Evolutionary conservation across 2,888 invertebrate genomes (phyloP).

Genomic region (Margaritifera margaritifera): DNA sequence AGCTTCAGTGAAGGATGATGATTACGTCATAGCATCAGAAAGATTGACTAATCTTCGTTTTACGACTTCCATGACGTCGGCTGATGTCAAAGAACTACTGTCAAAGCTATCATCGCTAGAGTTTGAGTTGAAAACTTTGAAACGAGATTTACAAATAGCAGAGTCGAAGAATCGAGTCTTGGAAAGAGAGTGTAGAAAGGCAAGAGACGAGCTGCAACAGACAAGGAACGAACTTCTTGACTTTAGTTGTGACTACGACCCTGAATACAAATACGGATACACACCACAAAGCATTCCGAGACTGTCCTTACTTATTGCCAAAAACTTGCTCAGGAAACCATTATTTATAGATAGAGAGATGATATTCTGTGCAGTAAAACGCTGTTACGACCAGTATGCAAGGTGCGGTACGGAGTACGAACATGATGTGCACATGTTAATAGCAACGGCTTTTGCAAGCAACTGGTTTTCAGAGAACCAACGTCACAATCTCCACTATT

Average conservation of each 20-base stretch:
- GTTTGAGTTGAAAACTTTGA: slow-evolving; percentile 55
- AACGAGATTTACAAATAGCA: slow-evolving; percentile 61
- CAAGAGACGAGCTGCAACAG: slow-evolving; percentile 56
- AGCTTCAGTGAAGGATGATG: slow-evolving; percentile 71
- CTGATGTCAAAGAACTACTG: slow-evolving; percentile 53
- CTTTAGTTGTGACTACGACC: slow-evolving; percentile 56
- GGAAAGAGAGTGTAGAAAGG: slow-evolving; percentile 57
- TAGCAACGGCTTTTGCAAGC: slow-evolving; percentile 68
- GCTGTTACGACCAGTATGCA: slow-evolving; percentile 63
- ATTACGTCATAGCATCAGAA: slow-evolving; percentile 22
- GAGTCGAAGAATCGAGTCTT: slow-evolving; percentile 59
- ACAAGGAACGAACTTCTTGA: slow-evolving; percentile 50
- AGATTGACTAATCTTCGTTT: slow-evolving; percentile 27
- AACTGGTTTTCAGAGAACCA: slow-evolving; percentile 66
- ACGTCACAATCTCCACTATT: slow-evolving; percentile 55
- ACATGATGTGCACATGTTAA: slow-evolving; percentile 68
- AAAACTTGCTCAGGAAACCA: slow-evolving; percentile 59
- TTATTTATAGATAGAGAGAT: slow-evolving; percentile 56
- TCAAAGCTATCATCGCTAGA: slow-evolving; percentile 61
- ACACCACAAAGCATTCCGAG: slow-evolving; percentile 59
- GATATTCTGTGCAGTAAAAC: slow-evolving; percentile 57
- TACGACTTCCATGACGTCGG: slow-evolving; percentile 34
- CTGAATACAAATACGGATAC: slow-evolving; percentile 62
- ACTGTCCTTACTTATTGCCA: slow-evolving; percentile 60
- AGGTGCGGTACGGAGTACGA: slow-evolving; percentile 52